phyloP scores from a whole-genome alignment of 2,797 vertebrate genomes.

The Graptemys geographica region DNA sequence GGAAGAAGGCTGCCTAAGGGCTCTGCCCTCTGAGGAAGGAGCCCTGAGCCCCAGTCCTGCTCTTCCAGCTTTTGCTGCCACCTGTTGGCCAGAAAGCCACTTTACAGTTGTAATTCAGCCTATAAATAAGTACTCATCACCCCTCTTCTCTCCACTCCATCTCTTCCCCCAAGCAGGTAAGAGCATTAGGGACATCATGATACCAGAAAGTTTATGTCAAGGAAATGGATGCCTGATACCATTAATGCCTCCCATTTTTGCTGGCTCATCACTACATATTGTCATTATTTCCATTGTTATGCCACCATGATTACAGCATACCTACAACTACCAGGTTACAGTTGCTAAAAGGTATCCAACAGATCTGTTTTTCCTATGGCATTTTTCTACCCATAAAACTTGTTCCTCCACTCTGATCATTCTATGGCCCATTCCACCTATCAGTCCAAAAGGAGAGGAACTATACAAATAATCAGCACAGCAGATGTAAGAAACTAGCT shows the following conservation, averaged over 20 bases:
- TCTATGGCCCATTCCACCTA: neutral
- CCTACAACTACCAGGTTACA: neutral
- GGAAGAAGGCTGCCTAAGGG: neutral
- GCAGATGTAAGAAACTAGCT: neutral
- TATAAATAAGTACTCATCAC: neutral
- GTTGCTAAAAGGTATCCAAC: neutral
- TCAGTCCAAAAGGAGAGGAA: neutral
- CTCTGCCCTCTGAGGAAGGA: neutral
- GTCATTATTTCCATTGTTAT: neutral
- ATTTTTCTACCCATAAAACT: neutral
- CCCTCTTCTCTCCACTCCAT: neutral
- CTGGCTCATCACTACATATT: neutral
- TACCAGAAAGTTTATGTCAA: neutral
- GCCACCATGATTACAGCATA: neutral
- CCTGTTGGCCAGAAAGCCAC: neutral
- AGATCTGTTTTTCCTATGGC: neutral
- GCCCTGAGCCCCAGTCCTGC: neutral
- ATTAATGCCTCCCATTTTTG: no score
- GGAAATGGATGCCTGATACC: neutral
- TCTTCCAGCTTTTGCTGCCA: neutral
- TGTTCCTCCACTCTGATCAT: neutral
- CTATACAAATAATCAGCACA: neutral
- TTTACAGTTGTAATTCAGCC: neutral
- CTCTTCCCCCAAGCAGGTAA: neutral
- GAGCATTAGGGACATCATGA: neutral